Evolutionary conservation across 1,140 invertebrate genomes (phyloP).

Genomic region (Callitettix versicolor): DNA sequence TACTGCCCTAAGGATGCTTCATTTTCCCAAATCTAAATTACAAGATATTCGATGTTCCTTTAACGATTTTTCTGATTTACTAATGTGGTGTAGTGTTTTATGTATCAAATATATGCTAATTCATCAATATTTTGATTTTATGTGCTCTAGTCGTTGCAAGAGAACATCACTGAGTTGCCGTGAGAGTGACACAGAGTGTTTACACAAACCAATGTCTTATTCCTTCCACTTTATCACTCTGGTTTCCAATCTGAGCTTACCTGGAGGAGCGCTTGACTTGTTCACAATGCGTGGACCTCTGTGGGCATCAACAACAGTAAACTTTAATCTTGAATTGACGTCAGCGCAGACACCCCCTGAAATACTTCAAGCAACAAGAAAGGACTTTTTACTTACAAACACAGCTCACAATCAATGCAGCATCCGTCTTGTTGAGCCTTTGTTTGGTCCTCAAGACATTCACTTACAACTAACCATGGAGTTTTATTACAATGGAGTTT

Average conservation of each 20-base stretch:
- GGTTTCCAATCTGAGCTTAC: constrained; percentile 68
- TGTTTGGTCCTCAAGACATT: constrained; percentile 81
- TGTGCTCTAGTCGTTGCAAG: constrained; percentile 67
- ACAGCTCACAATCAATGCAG: constrained; percentile 50
- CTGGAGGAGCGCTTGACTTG: constrained; percentile 56
- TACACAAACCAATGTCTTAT: constrained; percentile 65
- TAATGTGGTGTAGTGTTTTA: too few relatives aligned
- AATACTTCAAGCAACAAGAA: constrained; percentile 46
- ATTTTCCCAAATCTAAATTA: too few relatives aligned
- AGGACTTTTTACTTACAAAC: constrained; percentile 49
- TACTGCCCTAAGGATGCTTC: too few relatives aligned
- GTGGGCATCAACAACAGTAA: constrained; percentile 51
- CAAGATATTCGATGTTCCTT: too few relatives aligned
- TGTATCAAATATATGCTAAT: too few relatives aligned
- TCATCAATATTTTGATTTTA: constrained; percentile 24
- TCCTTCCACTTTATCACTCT: constrained; percentile 88
- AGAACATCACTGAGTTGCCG: constrained; percentile 54
- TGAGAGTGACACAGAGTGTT: constrained; percentile 54
- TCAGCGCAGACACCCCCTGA: constrained; percentile 41
- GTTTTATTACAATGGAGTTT: constrained; percentile 54
- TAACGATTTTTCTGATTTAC: too few relatives aligned
- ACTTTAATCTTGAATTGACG: constrained; percentile 60
- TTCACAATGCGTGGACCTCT: constrained; percentile 79
- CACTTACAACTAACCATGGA: constrained; percentile 80
- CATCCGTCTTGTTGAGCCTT: constrained; percentile 54